Conservation (phyloP, 2,113 vertebrate species). For the Synodontis membranacea region DNA sequence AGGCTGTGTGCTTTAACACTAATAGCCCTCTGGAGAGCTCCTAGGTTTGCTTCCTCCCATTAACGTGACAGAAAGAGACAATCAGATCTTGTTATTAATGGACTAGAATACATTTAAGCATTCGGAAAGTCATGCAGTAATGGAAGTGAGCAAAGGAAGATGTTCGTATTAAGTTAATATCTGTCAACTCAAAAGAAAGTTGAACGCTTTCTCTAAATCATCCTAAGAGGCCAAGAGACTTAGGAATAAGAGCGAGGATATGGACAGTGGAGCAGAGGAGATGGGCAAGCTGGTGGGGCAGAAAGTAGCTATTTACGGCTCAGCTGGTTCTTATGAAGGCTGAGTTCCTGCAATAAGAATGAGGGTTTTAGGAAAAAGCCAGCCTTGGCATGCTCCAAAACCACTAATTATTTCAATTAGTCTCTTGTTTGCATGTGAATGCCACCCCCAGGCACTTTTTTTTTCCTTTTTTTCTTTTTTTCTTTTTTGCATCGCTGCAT, state of each 20-base stretch:
- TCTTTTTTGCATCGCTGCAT: slow-evolving; percentile 24
- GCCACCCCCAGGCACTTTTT: slow-evolving; percentile 51
- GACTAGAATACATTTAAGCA: not conserved
- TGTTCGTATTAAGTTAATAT: not conserved
- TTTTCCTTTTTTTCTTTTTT: slow-evolving; percentile 16
- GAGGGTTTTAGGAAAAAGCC: slow-evolving; percentile 34
- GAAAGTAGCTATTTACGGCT: slow-evolving; percentile 47
- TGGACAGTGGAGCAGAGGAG: not conserved
- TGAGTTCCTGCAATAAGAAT: slow-evolving; percentile 52
- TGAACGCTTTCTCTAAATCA: not conserved
- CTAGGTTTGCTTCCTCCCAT: not conserved
- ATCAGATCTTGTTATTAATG: not conserved
- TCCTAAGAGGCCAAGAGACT: not conserved
- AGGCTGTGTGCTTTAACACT: not conserved
- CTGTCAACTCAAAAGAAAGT: not conserved
- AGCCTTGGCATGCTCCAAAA: slow-evolving; percentile 56
- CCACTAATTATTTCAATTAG: slow-evolving; percentile 72
- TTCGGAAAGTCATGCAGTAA: not conserved
- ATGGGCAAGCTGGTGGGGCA: not conserved
- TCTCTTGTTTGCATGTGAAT: slow-evolving; percentile 60
- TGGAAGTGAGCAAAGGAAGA: not conserved
- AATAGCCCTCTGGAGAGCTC: not conserved
- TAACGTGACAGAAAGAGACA: slow-evolving; percentile 5
- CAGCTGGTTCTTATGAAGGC: slow-evolving; percentile 60
- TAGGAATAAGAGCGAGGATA: not conserved